Evolutionary conservation across 2,797 vertebrate genomes (phyloP).

Genomic region (Microctenopoma stevenorrisi): DNA sequence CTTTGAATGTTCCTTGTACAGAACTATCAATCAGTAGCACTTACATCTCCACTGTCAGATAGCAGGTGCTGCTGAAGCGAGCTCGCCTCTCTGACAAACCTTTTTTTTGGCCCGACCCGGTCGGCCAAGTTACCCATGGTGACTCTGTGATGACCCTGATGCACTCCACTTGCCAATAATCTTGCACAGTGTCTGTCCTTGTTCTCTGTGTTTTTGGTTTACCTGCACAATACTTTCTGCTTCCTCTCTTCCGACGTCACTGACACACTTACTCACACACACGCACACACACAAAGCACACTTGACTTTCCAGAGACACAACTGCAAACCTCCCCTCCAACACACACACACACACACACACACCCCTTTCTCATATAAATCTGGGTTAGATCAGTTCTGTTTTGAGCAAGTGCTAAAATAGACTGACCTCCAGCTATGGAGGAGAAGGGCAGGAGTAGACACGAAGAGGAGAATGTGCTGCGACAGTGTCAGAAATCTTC

Average conservation of each 20-base stretch:
- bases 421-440: constrained; percentile 72
- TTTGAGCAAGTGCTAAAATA: constrained; percentile 81
- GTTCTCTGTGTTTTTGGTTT: constrained; percentile 44
- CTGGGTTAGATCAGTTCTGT: constrained; percentile 79
- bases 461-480: constrained; percentile 49
- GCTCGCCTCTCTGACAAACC: constrained; percentile 68
- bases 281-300: constrained; percentile 68
- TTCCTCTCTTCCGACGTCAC: constrained; percentile 65
- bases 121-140: constrained; percentile 83
- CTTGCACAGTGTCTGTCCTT: constrained; percentile 30
- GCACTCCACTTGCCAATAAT: constrained; percentile 38
- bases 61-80: constrained; percentile 82
- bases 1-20: constrained; percentile 2
- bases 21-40: constrained; percentile 44
- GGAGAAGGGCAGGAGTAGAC: constrained; percentile 61
- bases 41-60: constrained; percentile 79
- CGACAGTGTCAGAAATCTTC: constrained; percentile 29
- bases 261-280: constrained; percentile 70
- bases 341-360: constrained; percentile 67
- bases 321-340: constrained; percentile 46
- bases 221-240: constrained; percentile 51
- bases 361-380: constrained; percentile 66
- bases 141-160: constrained; percentile 51
- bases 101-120: constrained; percentile 75
- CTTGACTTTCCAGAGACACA: constrained; percentile 64